These are phyloP conservation scores for Sus cebifrons DNA, from an alignment of 2,797 vertebrate species.

Conservation along the genomic window DNA sequence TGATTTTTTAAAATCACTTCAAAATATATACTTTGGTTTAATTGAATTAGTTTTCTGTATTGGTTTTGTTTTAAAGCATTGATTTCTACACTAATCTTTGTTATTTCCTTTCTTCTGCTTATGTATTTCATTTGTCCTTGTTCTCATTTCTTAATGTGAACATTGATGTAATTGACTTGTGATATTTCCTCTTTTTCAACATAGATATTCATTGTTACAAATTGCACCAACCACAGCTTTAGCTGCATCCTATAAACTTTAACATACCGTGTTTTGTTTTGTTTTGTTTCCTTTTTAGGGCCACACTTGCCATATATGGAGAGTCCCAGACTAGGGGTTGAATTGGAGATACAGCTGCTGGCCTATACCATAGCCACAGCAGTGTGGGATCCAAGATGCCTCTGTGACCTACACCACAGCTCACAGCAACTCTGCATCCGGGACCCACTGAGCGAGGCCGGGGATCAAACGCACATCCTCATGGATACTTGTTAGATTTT, in stretches of 20 bases:
- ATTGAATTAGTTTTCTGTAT: not conserved
- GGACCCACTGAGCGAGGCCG: too few relatives aligned
- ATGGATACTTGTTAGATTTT: too few relatives aligned
- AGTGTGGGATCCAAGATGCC: too few relatives aligned
- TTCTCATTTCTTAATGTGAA: not conserved
- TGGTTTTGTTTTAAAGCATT: not conserved
- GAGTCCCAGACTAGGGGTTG: too few relatives aligned
- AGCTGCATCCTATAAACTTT: not conserved
- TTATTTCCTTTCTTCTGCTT: constrained; percentile 37
- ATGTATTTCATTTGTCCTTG: not conserved
- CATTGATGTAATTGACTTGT: not conserved
- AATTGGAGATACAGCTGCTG: too few relatives aligned
- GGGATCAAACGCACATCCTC: too few relatives aligned
- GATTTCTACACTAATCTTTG: constrained; percentile 5
- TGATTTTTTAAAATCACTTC: not conserved
- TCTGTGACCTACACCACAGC: too few relatives aligned
- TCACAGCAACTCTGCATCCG: too few relatives aligned
- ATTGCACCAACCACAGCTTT: not conserved
- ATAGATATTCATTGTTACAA: not conserved
- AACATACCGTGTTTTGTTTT: not conserved
- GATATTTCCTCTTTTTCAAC: constrained; percentile 1
- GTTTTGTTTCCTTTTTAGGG: too few relatives aligned
- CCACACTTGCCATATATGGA: too few relatives aligned
- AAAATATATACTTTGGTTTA: not conserved
- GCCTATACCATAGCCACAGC: too few relatives aligned